Percentiles rank a stretch among this genome's conserved stretches.
phyloP scores from a whole-genome alignment of 2,113 vertebrate genomes.

The Suncus etruscus region DNA sequence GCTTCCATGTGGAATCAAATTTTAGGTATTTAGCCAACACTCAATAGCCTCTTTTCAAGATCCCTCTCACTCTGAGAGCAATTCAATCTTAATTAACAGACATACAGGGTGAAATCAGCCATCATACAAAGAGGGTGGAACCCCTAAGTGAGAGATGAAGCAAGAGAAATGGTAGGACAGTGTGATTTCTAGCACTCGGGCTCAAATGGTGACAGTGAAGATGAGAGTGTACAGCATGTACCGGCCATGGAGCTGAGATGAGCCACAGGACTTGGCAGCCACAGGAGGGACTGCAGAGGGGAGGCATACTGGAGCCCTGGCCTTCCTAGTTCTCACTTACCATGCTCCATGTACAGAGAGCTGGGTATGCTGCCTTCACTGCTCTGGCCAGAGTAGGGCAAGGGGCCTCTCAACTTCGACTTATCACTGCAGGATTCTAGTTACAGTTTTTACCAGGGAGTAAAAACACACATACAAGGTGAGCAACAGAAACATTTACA shows the following conservation, averaged over 20 bases:
- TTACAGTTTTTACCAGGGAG: conserved; percentile 42
- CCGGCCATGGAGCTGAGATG: neutral
- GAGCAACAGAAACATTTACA: conserved; percentile 34
- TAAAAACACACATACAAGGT: conserved; percentile 61
- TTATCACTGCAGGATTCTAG: conserved; percentile 89
- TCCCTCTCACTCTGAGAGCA: neutral
- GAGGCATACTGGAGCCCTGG: neutral
- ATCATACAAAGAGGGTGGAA: neutral
- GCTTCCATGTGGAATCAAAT: conserved; percentile 15
- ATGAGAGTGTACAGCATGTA: neutral
- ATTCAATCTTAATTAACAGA: conserved; percentile 15
- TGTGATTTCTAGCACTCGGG: conserved; percentile 36
- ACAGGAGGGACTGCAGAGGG: neutral
- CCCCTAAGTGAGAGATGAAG: neutral
- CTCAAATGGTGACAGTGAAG: neutral
- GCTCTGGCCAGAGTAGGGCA: conserved; percentile 88
- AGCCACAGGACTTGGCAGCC: neutral
- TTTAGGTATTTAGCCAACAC: neutral
- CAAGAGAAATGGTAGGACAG: neutral
- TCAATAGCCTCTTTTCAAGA: conserved; percentile 34
- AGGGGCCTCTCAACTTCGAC: conserved; percentile 82
- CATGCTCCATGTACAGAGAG: conserved; percentile 93
- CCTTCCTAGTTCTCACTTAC: conserved; percentile 86
- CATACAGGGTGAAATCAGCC: neutral
- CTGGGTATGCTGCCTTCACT: conserved; percentile 88